Percentiles rank a stretch among this genome's conserved stretches.
phyloP scores from a whole-genome alignment of 2,888 invertebrate species.

The Megastigmus dorsalis region DNA sequence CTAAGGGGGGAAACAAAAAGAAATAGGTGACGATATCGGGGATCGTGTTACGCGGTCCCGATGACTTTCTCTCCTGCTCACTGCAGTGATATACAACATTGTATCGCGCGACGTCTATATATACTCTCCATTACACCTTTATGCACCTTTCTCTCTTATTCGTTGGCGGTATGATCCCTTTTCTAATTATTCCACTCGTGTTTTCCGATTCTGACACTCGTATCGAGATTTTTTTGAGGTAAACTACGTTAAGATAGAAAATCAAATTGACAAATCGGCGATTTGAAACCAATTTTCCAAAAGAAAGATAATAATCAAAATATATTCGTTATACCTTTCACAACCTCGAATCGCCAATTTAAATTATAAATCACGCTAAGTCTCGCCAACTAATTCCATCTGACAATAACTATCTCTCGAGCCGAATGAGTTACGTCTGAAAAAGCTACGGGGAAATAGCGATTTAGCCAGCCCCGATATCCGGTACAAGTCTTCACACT shows the following conservation, averaged over 20 bases:
- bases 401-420: too few relatives aligned
- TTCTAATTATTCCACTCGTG: background rate
- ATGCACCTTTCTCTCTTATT: background rate
- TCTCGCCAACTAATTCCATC: too few relatives aligned
- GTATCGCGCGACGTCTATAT: too few relatives aligned
- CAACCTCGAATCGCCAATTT: too few relatives aligned
- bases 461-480: too few relatives aligned
- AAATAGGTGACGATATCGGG: background rate
- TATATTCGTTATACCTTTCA: too few relatives aligned
- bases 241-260: too few relatives aligned
- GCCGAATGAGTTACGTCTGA: too few relatives aligned
- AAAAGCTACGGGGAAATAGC: background rate
- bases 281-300: too few relatives aligned
- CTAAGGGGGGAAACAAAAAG: background rate
- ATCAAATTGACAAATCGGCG: too few relatives aligned
- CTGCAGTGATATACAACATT: conserved; percentile 14
- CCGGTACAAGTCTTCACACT: background rate
- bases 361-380: too few relatives aligned
- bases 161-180: background rate
- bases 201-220: background rate
- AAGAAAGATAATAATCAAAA: too few relatives aligned
- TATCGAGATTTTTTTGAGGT: background rate
- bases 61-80: conserved; percentile 20
- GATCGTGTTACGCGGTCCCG: conserved; percentile 25
- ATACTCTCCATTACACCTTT: conserved; percentile 19